A percentile compares a stretch with the other conserved stretches of the same genome.
Evolutionary conservation across 1,140 invertebrate species (phyloP).

Genomic region (Chrysoperla carnea): DNA sequence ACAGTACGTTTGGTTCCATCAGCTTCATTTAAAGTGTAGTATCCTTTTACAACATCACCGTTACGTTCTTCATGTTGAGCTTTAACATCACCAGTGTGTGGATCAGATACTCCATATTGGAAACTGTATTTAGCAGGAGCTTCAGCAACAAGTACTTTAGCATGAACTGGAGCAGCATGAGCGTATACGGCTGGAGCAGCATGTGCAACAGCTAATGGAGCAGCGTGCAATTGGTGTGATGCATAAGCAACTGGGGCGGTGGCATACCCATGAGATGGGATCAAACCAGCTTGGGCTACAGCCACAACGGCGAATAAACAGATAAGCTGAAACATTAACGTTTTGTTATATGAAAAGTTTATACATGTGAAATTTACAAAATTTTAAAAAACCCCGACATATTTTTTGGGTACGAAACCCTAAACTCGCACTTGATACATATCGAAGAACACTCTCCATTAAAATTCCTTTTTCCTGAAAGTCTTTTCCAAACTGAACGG

Average conservation of each 20-base stretch:
- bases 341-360: background rate
- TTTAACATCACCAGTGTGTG: slow-evolving; percentile 25
- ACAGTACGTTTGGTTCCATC: slow-evolving; percentile 35
- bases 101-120: slow-evolving; percentile 18
- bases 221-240: background rate
- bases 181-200: slow-evolving; percentile 21
- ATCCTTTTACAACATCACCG: slow-evolving; percentile 13
- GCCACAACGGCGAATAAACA: slow-evolving; percentile 8
- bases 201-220: slow-evolving; percentile 4
- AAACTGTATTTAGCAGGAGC: slow-evolving; percentile 12
- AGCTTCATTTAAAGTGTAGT: slow-evolving; percentile 26
- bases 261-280: background rate
- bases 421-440: too few species aligned
- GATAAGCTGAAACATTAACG: slow-evolving; percentile 4
- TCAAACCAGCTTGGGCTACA: slow-evolving; percentile 5
- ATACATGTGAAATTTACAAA: background rate
- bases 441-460: too few species aligned
- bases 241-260: background rate
- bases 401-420: too few species aligned
- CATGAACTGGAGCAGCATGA: slow-evolving; percentile 17
- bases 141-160: slow-evolving; percentile 8
- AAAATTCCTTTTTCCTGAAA: too few species aligned
- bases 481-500: too few species aligned
- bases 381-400: too few species aligned
- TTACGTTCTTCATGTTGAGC: slow-evolving; percentile 11